These are phyloP conservation scores for Pasiphila rectangulata DNA, from an alignment of 2,888 invertebrate genomes.

Conservation along the genomic window DNA sequence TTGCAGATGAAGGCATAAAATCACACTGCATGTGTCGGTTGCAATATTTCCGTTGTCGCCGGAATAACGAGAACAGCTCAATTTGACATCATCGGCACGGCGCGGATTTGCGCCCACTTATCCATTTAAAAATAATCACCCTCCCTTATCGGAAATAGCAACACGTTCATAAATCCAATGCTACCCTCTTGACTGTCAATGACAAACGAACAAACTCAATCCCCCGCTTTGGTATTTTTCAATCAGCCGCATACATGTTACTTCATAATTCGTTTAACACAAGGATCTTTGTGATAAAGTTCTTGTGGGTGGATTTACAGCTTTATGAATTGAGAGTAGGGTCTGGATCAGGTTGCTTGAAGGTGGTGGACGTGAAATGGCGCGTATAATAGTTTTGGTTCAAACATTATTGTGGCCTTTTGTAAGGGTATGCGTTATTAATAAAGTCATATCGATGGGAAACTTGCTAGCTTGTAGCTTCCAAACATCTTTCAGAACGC, in stretches of 20 bases:
- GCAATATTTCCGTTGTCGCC: slow-evolving; percentile 3
- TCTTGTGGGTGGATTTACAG: slow-evolving; percentile 38
- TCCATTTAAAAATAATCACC: slow-evolving; percentile 20
- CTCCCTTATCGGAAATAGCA: slow-evolving; percentile 45
- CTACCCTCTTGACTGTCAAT: slow-evolving; percentile 58
- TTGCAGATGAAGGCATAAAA: too few species aligned
- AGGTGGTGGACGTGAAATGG: slow-evolving; percentile 59
- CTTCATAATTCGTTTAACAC: slow-evolving; percentile 65
- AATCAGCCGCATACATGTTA: slow-evolving; percentile 67
- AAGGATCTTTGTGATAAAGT: slow-evolving; percentile 54
- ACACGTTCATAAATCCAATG: slow-evolving; percentile 49
- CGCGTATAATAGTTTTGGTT: slow-evolving; percentile 65
- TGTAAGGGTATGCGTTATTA: too few species aligned
- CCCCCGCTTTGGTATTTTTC: slow-evolving; percentile 69
- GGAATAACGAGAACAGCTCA: not conserved
- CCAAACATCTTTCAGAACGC: too few species aligned
- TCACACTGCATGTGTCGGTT: too few species aligned
- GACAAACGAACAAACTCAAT: slow-evolving; percentile 55
- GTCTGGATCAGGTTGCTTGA: slow-evolving; percentile 5
- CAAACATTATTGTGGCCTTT: slow-evolving; percentile 55
- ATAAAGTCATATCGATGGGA: too few species aligned
- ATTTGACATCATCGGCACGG: slow-evolving; percentile 12
- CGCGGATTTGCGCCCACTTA: slow-evolving; percentile 8
- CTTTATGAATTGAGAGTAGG: slow-evolving; percentile 23
- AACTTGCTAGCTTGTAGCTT: too few species aligned